phyloP scores from a whole-genome alignment of 1,140 invertebrate genomes.

The Leptestheria dahalacensis region DNA sequence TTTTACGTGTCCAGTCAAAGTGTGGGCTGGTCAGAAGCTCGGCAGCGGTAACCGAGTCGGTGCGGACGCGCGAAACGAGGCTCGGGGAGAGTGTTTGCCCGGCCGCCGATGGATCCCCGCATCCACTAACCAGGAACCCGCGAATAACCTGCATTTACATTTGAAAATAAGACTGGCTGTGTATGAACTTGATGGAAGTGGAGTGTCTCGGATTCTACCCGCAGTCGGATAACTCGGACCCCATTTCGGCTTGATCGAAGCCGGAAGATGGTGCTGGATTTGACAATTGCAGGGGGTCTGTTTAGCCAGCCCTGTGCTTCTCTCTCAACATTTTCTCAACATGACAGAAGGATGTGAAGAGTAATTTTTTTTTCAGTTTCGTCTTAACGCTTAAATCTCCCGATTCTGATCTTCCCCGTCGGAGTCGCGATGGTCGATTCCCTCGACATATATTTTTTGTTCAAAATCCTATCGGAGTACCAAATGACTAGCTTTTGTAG shows the following conservation, averaged over 20 bases:
- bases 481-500: too few species aligned
- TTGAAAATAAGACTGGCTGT: neutral
- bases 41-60: too few species aligned
- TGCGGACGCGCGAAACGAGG: too few species aligned
- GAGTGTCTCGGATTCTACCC: neutral
- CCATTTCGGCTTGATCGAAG: neutral
- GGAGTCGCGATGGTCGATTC: too few species aligned
- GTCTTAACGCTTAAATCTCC: too few species aligned
- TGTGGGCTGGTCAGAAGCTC: too few species aligned
- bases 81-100: too few species aligned
- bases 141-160: neutral
- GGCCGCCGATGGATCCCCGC: too few species aligned
- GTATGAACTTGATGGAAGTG: neutral
- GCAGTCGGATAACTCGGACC: neutral
- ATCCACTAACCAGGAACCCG: neutral
- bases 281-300: constrained; percentile 12
- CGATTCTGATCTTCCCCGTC: too few species aligned
- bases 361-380: constrained; percentile 24
- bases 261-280: constrained; percentile 10
- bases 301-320: constrained; percentile 8
- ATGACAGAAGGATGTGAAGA: constrained; percentile 28
- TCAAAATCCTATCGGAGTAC: too few species aligned
- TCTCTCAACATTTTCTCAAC: constrained; percentile 18
- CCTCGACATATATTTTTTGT: too few species aligned
- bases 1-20: too few species aligned